Evolutionary conservation across 2,113 vertebrate genomes (phyloP), one percentile per base, ranked within the genome.

Genomic region (Thalassoma bifasciatum): DNA sequence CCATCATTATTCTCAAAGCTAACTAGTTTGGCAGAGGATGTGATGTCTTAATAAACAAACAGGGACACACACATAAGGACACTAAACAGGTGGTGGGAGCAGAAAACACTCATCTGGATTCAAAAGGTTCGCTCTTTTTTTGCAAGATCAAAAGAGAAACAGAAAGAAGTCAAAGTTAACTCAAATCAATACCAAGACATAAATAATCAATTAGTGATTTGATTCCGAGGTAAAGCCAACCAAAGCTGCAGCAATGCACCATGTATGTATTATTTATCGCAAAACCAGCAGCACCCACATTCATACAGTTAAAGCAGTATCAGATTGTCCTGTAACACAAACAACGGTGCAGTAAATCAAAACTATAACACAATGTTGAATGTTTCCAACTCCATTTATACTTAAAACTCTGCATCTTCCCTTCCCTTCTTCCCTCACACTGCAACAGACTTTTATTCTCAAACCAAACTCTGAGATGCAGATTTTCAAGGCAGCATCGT

Each of bases 241-340:
- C 60, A 40, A 72, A 40, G 71, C 56, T 64, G 58, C 61, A 44
- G 19, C 37, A 54, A 66, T 17, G 61, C 61, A 46, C 36, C 71
- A 66, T 58, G 3, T 46, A 66, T 58, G 2, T 46, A 77, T 81
- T 78, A 78, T 72, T 84, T 67, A 84, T 44, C 54, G 49, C 26
- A 58, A 79, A 53, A 68, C 23, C 17, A 42, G 11, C 11, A 22
- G 14, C 54, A 24, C 49, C 60, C 54, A 21, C 49, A 56, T 16
- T 49, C 16, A 62, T 36, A 23, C n/a, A 54, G 30, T 4, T 4
- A 4, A 30, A 75, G 70, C 66, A 40, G 36, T 44, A 24, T 60
- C n/a, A 47, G 22, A 36, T 26, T 65, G 40, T 49, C 42, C 36
- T 22, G 36, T 54, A 26, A 69, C 42, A 46, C 42, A 46, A 16